Percentiles rank a stretch among this genome's conserved stretches.
These are phyloP conservation scores for Pollenia labialis DNA, from an alignment of 2,888 invertebrate genomes.

Conservation along the genomic window DNA sequence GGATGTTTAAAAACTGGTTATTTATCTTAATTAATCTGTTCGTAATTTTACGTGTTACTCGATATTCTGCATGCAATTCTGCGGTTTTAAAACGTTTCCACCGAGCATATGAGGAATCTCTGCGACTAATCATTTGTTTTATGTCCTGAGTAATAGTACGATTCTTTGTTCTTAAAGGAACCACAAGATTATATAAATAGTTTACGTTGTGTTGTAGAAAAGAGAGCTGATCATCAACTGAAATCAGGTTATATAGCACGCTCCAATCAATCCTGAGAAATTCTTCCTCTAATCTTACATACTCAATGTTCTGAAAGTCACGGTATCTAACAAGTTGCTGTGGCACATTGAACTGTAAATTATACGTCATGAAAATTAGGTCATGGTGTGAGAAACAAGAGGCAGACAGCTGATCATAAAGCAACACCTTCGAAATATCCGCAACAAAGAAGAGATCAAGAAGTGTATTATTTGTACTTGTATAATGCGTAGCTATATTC, in stretches of 20 bases:
- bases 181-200: too few relatives aligned
- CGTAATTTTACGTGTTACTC: too few relatives aligned
- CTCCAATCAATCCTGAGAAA: not conserved
- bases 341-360: not conserved
- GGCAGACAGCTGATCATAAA: not conserved
- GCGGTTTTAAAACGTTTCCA: too few relatives aligned
- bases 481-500: too few relatives aligned
- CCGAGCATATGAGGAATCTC: too few relatives aligned
- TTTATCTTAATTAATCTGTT: too few relatives aligned
- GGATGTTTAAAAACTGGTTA: too few relatives aligned
- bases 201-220: not conserved
- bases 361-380: not conserved
- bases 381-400: not conserved
- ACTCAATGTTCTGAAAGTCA: not conserved
- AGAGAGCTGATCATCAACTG: not conserved
- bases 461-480: too few relatives aligned
- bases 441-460: not conserved
- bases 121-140: too few relatives aligned
- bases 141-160: too few relatives aligned
- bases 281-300: not conserved
- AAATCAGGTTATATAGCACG: not conserved
- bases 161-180: not conserved
- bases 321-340: not conserved
- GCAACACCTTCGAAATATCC: not conserved
- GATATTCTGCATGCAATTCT: too few relatives aligned